Base-by-base conservation (phyloP, 2,797 vertebrate genomes). In the Acanthurus lineatus region DNA sequence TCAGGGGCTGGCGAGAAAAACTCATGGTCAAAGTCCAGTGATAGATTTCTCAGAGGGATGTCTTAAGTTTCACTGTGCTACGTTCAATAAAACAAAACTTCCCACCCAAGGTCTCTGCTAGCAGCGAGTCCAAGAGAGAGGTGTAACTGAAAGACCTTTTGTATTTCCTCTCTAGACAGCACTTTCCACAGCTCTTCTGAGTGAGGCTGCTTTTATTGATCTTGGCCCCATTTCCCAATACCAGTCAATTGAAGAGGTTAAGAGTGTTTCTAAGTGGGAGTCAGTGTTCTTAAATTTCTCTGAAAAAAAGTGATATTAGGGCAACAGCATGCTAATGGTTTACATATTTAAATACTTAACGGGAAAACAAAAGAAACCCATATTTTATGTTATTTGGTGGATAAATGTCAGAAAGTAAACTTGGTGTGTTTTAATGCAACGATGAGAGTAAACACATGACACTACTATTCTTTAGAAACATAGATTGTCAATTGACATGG, bases 11-110 rank as follows among this genome's bases (percentile, higher is more conserved):
- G 76, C 12, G 49, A 82, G 58, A 77, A 87, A 87, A 86, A 69
- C 78, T 74, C 72, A 81, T 63, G 85, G 90, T 86, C 88, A 80
- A 76, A 82, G 86, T 88, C 84, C 81, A 79, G 72, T 62, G 78
- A 87, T 87, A 76, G 82, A 88, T 86, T 89, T 87, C 81, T 88
- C 90, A 40, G 69, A 88, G 84, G 82, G 87, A 73, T 69, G 72
- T 84, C 79, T 64, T 1, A 56, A 80, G 82, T 90, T 86, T 82
- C 77, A 66, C 69, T 75, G 62, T 5, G 59, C 56, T 69, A 14
- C 14, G 63, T 83, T 88, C 79, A 82, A 85, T 86, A 85, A 81
- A 81, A 86, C 70, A 76, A 86, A 85, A 80, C 73, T 74, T 78
- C 69, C 74, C 70, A 69, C 47, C 59, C 77, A 88, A 86, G 79